Evolutionary conservation across 2,113 vertebrate genomes (phyloP).

Genomic region (Grus americana): DNA sequence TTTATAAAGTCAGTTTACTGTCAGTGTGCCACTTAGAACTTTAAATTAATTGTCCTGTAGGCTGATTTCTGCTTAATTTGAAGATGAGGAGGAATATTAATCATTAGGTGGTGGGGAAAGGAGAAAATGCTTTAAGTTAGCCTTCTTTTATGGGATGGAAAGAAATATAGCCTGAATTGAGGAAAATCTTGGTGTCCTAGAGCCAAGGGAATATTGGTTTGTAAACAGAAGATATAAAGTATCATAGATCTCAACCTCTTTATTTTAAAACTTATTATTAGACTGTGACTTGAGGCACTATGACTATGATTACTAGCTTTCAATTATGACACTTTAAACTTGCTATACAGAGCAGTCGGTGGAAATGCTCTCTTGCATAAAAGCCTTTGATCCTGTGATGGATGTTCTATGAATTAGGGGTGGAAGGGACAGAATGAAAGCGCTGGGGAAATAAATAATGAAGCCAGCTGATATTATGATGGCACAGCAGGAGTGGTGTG

Average conservation of each 20-base stretch:
- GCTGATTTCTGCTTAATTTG: background rate
- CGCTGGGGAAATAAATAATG: background rate
- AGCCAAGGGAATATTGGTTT: background rate
- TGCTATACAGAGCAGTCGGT: background rate
- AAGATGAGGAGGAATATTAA: background rate
- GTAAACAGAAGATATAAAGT: background rate
- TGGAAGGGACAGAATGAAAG: background rate
- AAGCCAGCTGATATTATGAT: conserved; percentile 2
- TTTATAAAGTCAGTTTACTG: background rate
- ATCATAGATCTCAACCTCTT: background rate
- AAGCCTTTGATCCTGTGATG: conserved; percentile 21
- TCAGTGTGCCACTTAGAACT: background rate
- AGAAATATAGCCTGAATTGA: background rate
- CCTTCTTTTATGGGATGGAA: background rate
- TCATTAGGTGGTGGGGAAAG: background rate
- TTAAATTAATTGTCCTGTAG: background rate
- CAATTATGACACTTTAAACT: background rate
- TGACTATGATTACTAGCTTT: background rate
- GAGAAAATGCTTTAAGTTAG: background rate
- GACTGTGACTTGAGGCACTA: background rate
- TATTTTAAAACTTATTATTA: background rate
- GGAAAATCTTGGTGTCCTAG: background rate
- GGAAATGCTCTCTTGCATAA: background rate
- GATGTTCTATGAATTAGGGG: background rate
- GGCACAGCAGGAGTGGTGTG: background rate